Conservation (phyloP, 1,140 invertebrate species). For the Drosophila nigrodunni region DNA sequence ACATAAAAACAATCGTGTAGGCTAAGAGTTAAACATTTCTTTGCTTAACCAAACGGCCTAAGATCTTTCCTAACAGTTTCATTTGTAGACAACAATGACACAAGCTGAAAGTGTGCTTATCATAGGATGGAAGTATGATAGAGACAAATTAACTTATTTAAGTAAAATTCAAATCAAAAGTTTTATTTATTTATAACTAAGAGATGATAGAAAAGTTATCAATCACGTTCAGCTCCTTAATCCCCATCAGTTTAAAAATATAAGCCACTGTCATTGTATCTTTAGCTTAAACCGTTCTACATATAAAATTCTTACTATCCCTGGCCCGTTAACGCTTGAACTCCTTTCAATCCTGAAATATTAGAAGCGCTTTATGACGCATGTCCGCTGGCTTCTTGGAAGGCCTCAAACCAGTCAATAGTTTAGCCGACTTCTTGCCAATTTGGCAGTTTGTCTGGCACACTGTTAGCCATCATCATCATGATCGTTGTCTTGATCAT, state of each 20-base stretch:
- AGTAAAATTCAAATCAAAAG: too few relatives aligned
- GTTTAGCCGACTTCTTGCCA: neutral
- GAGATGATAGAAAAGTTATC: too few relatives aligned
- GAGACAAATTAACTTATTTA: too few relatives aligned
- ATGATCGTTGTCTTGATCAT: conserved; percentile 20
- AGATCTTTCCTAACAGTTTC: conserved; percentile 6
- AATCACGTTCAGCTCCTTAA: too few relatives aligned
- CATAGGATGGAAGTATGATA: neutral
- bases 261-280: conserved; percentile 27
- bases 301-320: conserved; percentile 6
- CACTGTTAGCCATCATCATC: conserved; percentile 2
- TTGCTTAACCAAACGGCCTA: conserved; percentile 21
- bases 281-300: conserved; percentile 1
- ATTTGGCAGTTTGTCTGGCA: conserved; percentile 5
- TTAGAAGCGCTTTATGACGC: conserved; percentile 43
- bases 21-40: conserved; percentile 19
- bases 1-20: conserved; percentile 48
- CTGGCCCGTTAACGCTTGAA: conserved; percentile 17
- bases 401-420: conserved; percentile 18
- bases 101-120: conserved; percentile 11
- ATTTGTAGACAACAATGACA: conserved; percentile 9
- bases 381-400: conserved; percentile 33
- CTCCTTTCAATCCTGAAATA: conserved; percentile 18
- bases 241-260: too few relatives aligned
- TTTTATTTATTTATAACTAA: too few relatives aligned